Percentiles rank a stretch among this genome's conserved stretches.
Conservation (phyloP, 2,797 vertebrate species). For the Megaceryle alcyon region DNA sequence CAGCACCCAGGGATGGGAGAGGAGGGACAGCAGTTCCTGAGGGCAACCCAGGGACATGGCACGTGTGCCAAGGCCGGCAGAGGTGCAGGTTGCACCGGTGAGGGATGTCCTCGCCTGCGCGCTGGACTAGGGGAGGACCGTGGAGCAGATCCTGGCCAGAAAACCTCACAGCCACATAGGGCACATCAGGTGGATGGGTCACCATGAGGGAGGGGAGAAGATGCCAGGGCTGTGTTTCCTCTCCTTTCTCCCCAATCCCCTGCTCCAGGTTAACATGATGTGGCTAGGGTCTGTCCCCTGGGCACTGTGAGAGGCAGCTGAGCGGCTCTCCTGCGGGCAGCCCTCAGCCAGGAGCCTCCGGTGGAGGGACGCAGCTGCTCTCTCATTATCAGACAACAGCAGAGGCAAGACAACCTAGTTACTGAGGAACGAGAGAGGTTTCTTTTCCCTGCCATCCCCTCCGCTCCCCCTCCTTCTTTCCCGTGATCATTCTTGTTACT, state of each 20-base stretch:
- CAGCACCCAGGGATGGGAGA: neutral
- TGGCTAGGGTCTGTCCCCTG: neutral
- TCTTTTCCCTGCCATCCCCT: neutral
- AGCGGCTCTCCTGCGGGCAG: neutral
- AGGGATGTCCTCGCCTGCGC: fast-evolving
- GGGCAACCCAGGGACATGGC: neutral
- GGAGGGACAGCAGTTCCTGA: neutral
- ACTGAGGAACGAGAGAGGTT: neutral
- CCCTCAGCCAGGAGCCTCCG: neutral
- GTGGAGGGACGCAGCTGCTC: neutral
- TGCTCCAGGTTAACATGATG: fast-evolving
- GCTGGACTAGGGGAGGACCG: fast-evolving
- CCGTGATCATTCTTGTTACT: neutral
- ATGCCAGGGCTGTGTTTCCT: neutral
- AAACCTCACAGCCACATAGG: neutral
- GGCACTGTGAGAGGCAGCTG: neutral
- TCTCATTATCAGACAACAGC: neutral
- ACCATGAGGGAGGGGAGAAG: neutral
- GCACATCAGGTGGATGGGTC: neutral
- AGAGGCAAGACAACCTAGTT: neutral
- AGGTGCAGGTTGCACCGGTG: neutral
- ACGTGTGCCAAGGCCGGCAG: fast-evolving
- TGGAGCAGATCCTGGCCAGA: neutral
- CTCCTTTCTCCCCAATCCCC: neutral
- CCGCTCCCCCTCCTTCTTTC: neutral